These are phyloP conservation scores for Epizoanthus stellaris DNA, from an alignment of 92 coral and sea anemone species.

Conservation along the genomic window DNA sequence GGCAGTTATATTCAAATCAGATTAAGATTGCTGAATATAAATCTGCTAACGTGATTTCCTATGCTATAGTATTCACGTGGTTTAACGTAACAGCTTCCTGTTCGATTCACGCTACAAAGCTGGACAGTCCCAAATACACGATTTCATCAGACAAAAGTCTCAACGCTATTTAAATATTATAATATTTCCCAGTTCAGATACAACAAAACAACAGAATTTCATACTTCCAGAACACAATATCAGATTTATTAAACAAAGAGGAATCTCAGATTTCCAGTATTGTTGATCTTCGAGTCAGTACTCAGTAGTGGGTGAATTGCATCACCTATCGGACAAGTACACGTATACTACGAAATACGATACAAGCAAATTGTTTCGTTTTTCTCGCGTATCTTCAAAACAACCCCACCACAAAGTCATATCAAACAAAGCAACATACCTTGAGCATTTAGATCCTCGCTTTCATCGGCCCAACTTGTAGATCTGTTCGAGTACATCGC, in stretches of 20 bases:
- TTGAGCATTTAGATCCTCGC: slow-evolving; percentile 85
- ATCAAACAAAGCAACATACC: slow-evolving; percentile 58
- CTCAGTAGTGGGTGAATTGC: slow-evolving; percentile 1
- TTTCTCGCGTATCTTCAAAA: neutral
- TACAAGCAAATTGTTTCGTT: slow-evolving; percentile 25
- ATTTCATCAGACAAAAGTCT: neutral
- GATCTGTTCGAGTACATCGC: slow-evolving; percentile 75
- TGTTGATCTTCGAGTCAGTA: neutral
- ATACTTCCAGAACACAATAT: neutral
- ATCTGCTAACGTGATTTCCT: neutral
- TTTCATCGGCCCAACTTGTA: slow-evolving; percentile 98
- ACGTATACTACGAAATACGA: slow-evolving; percentile 34
- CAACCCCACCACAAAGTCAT: neutral
- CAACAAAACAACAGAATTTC: neutral
- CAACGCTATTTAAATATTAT: neutral
- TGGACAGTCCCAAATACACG: neutral
- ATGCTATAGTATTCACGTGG: slow-evolving; percentile 2
- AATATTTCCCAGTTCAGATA: neutral
- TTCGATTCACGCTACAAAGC: slow-evolving; percentile 3
- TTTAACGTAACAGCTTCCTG: neutral
- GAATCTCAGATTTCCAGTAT: neutral
- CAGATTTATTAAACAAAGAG: neutral
- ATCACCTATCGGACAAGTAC: slow-evolving; percentile 47
- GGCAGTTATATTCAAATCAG: neutral
- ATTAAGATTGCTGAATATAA: neutral